Conservation (phyloP, 2,888 invertebrate genomes). For the Sarcophaga caerulescens region DNA sequence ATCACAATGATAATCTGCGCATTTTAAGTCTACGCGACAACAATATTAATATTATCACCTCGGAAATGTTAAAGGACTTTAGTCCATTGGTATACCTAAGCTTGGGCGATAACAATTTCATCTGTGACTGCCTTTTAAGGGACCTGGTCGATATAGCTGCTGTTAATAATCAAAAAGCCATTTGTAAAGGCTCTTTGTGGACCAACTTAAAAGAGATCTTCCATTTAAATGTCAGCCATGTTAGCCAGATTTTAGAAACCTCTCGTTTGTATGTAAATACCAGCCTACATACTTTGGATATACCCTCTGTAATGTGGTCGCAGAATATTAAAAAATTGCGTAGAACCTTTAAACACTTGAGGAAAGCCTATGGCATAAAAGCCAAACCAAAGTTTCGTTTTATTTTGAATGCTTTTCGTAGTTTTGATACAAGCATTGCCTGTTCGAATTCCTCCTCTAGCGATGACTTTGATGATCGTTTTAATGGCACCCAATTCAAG, state of each 20-base stretch:
- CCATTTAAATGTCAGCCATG: not conserved
- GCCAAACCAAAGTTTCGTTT: conserved; percentile 67
- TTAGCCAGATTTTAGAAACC: not conserved
- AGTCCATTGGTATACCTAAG: conserved; percentile 81
- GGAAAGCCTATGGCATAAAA: not conserved
- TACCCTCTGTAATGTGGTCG: conserved; percentile 14
- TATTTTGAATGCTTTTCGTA: conserved; percentile 2
- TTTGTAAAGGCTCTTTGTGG: conserved; percentile 67
- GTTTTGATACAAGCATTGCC: not conserved
- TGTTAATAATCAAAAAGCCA: conserved; percentile 74
- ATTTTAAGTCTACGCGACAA: conserved; percentile 82
- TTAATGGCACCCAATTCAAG: conserved; percentile 70
- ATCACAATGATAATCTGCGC: conserved; percentile 79
- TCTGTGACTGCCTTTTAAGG: conserved; percentile 84
- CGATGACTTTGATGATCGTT: conserved; percentile 59
- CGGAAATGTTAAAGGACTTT: conserved; percentile 84
- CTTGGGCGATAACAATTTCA: conserved; percentile 83
- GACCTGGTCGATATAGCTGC: conserved; percentile 82
- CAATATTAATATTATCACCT: conserved; percentile 83
- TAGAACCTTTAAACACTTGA: not conserved
- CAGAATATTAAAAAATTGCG: conserved; percentile 34
- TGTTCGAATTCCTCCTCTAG: conserved; percentile 8
- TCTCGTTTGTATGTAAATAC: conserved; percentile 13
- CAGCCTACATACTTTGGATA: conserved; percentile 4
- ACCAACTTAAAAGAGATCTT: not conserved